phyloP scores from a whole-genome alignment of 2,888 invertebrate species.

The Eupithecia dodoneata region DNA sequence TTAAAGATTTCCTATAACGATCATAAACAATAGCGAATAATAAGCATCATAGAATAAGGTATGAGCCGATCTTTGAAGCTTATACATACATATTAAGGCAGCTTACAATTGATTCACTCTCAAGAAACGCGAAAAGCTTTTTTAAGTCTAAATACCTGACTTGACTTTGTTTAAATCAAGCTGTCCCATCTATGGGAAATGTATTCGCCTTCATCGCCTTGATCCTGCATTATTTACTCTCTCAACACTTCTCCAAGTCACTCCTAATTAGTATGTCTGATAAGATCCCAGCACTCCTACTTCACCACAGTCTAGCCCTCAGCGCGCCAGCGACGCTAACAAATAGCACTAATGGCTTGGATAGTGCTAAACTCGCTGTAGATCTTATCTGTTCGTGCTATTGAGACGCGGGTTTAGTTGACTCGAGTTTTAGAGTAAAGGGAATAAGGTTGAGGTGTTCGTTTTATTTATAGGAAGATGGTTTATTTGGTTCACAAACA shows the following conservation, averaged over 20 bases:
- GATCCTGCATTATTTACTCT: neutral
- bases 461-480: neutral
- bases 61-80: too few relatives aligned
- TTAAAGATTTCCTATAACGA: too few relatives aligned
- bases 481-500: too few relatives aligned
- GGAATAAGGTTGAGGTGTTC: neutral
- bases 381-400: slow-evolving; percentile 4
- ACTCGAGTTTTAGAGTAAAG: neutral
- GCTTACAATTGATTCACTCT: too few relatives aligned
- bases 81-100: too few relatives aligned
- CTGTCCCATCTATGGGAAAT: too few relatives aligned
- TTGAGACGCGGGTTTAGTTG: slow-evolving; percentile 1
- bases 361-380: neutral
- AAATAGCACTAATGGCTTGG: neutral
- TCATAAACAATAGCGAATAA: too few relatives aligned
- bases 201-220: too few relatives aligned
- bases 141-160: too few relatives aligned
- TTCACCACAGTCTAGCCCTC: neutral
- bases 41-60: too few relatives aligned
- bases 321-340: neutral
- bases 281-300: neutral
- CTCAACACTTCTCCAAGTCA: neutral
- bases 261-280: slow-evolving; percentile 1
- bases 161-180: too few relatives aligned
- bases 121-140: too few relatives aligned